These are phyloP conservation scores for Plagodis dolabraria DNA, from an alignment of 2,888 invertebrate genomes.

Conservation along the genomic window DNA sequence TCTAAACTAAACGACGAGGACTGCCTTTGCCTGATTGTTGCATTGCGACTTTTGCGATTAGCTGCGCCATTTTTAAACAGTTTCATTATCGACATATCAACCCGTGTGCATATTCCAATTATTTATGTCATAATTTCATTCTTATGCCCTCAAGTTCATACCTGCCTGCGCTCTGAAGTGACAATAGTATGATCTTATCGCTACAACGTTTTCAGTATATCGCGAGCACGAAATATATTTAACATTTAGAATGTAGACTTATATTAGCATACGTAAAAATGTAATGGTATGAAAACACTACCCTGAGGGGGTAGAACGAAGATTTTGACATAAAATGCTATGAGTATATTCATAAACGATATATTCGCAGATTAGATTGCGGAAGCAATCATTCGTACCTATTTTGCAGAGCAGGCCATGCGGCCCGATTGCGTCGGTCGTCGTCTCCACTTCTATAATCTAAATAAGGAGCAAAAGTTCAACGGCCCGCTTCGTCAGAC, in stretches of 20 bases:
- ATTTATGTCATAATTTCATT: too few species aligned
- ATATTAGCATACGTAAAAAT: too few species aligned
- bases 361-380: conserved; percentile 64
- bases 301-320: too few species aligned
- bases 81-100: neutral
- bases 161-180: too few species aligned
- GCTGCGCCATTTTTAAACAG: conserved; percentile 29
- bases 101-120: too few species aligned
- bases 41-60: conserved; percentile 66
- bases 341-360: conserved; percentile 29
- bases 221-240: too few species aligned
- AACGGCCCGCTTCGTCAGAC: conserved; percentile 71
- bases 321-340: too few species aligned
- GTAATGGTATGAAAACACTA: too few species aligned
- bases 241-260: too few species aligned
- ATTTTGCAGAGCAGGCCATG: conserved; percentile 70
- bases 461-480: conserved; percentile 85
- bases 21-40: conserved; percentile 57
- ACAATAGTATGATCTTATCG: too few species aligned
- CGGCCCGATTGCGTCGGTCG: conserved; percentile 70
- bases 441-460: conserved; percentile 81
- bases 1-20: conserved; percentile 73
- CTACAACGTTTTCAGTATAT: too few species aligned
- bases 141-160: too few species aligned
- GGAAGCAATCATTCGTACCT: conserved; percentile 69